Base-by-base conservation (phyloP, 2,797 vertebrate genomes). In the Xiphophorus birchmanni region DNA sequence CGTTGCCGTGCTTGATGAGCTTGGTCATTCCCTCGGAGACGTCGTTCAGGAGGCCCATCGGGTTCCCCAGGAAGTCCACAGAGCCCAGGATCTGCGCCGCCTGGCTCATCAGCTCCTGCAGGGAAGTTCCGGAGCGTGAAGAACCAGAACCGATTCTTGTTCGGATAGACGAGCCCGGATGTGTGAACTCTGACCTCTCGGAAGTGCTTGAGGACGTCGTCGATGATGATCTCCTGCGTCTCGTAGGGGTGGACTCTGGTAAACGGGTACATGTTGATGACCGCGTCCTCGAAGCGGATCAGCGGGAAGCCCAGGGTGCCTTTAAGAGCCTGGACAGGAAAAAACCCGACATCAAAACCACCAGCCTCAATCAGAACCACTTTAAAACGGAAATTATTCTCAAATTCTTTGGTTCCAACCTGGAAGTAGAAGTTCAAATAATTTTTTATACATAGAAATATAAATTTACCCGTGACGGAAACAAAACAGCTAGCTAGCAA, bases 41-140 rank as follows among this genome's bases (percentile, higher is more conserved):
- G 18, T 99, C 99, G 18, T 97, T 99, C 77, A 98, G 78, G 0
- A 99, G 96, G 9, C 98, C 98, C 97, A 99, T 97, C 17, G 99
- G 99, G 91, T 99, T 99, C 73, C 99, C 99, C 74, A 99, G 96
- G 90, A 99, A 99, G 93, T 99, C 98, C 87, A 99, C 99, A 0
- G 99, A 99, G 52, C 98, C 98, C 15, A 99, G 93, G 90, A 99
- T 99, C 93, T 97, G 97, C 84, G 98, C 97, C 1, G 98, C 98
- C 88, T 99, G 99, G 89, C 98, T 97, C 32, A 99, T 95, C 88
- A 99, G 95, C 91, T 99, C 98, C 98, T 99, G 78, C 23, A 67
- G 35, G 83, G 26, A 10, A 78, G 54, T 10, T 58, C 1, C 0
- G 10, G 2, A 60, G 42, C 17, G 45, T 74, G 1, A 74, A 45